A percentile compares a stretch with the other conserved stretches of the same genome.
phyloP scores from a whole-genome alignment of 1,140 invertebrate species.

The Physella acuta region DNA sequence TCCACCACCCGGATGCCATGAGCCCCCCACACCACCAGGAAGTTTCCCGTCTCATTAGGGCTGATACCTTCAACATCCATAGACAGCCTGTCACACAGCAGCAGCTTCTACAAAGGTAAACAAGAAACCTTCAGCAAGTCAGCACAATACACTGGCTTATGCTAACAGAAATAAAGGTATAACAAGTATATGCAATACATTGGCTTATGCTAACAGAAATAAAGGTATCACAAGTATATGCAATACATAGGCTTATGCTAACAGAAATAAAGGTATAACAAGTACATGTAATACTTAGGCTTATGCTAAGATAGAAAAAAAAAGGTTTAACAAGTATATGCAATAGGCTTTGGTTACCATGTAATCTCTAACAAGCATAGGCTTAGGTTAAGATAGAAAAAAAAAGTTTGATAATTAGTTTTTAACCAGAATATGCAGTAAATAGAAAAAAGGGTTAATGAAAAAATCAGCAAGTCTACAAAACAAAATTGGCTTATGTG shows the following conservation, averaged over 20 bases:
- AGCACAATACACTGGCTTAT: no score
- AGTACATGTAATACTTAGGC: background rate
- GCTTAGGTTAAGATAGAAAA: no score
- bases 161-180: no score
- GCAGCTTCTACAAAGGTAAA: constrained; percentile 49
- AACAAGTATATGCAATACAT: background rate
- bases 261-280: background rate
- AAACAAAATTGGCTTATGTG: no score
- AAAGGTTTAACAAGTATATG: no score
- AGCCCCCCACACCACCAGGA: constrained; percentile 54
- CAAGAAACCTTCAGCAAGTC: background rate
- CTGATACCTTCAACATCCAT: constrained; percentile 55
- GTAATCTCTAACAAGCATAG: no score
- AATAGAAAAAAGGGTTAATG: no score
- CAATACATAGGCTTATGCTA: background rate
- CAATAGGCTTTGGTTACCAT: no score
- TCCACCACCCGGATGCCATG: constrained; percentile 56
- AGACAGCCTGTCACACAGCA: constrained; percentile 52
- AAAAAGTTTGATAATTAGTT: no score
- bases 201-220: background rate
- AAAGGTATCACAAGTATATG: background rate
- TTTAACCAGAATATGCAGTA: no score
- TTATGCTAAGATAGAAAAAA: no score
- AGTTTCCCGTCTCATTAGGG: constrained; percentile 49
- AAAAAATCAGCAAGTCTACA: no score